Base-by-base conservation (phyloP, 2,113 vertebrate genomes). In the Cololabis saira region DNA sequence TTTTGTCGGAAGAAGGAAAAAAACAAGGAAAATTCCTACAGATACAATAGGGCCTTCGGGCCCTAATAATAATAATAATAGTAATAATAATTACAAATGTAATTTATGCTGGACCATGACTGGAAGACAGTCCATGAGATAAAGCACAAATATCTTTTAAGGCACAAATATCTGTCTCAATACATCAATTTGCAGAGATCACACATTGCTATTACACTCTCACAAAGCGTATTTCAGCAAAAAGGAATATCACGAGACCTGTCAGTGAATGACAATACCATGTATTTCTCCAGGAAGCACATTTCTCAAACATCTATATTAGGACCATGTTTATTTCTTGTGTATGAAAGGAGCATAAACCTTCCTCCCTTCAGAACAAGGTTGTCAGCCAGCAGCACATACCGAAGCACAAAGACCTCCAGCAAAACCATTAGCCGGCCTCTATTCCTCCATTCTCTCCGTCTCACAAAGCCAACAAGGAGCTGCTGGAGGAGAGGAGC, bases 341-440 rank as follows among this genome's bases (percentile, higher is more conserved):
- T 12, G 57, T 6, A 57, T 22, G 60, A 67, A 40, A 81, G 33
- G 16, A 48, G 40, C 14, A 13, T 4, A 3, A 33, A 44, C 44
- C 27, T 58, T 24, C 17, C 43, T 21, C 21, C 16, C 40, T 13
- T 63, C 42, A 51, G 43, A 44, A 56, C 30, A 10, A 12, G 56
- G 61, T 53, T 50, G 12, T 24, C 27, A 56, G 86, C 69, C 81
- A 87, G 77, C 52, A 63, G 37, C 83, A 60, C 79, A 78, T 84
- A 85, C 69, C 74, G 18, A 18, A 73, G 71, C 82, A 87, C 77
- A 87, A 84, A 82, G 68, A 70, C 22, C 51, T 53, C 61, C 56
- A 1, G 67, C 47, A 13, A 65, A 71, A 71, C 77, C 71, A 78
- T 74, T 57, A 74, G 44, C 22, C 63, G 2, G 37, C 53, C 50